These are phyloP conservation scores for Bombycilla garrulus DNA, from an alignment of 2,113 vertebrate genomes.

Conservation along the genomic window DNA sequence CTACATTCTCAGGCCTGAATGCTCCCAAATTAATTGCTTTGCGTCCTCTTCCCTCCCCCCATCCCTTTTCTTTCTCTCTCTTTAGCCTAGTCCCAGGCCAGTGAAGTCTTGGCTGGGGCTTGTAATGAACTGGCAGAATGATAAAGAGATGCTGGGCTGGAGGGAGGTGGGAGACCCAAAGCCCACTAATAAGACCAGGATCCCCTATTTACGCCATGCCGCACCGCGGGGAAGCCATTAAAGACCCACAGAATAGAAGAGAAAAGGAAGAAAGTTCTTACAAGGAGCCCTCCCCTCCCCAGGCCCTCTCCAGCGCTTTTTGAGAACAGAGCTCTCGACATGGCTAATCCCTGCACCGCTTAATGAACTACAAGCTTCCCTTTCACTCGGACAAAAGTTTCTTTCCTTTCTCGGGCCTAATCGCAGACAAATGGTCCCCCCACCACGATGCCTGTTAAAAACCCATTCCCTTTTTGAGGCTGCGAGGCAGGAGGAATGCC, in stretches of 20 bases:
- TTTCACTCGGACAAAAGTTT: constrained; percentile 80
- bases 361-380: constrained; percentile 90
- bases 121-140: constrained; percentile 73
- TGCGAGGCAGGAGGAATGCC: constrained; percentile 42
- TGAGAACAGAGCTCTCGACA: constrained; percentile 78
- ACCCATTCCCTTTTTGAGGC: constrained; percentile 62
- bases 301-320: constrained; percentile 66
- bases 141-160: constrained; percentile 71
- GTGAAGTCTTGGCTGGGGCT: constrained; percentile 31
- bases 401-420: constrained; percentile 77
- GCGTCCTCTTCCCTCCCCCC: constrained; percentile 55
- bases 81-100: constrained; percentile 8
- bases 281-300: constrained; percentile 50
- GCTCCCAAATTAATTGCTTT: constrained; percentile 84
- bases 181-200: constrained; percentile 83
- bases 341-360: constrained; percentile 80
- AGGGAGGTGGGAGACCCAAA: constrained; percentile 48
- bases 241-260: constrained; percentile 68
- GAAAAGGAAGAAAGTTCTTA: constrained; percentile 67
- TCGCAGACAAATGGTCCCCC: constrained; percentile 76
- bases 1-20: constrained; percentile 58
- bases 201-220: constrained; percentile 74
- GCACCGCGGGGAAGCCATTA: constrained; percentile 75
- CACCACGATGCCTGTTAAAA: constrained; percentile 70
- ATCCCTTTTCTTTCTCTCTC: constrained; percentile 10